These are phyloP conservation scores for Propithecus coquereli DNA, from an alignment of 2,113 vertebrate genomes.

Conservation along the genomic window DNA sequence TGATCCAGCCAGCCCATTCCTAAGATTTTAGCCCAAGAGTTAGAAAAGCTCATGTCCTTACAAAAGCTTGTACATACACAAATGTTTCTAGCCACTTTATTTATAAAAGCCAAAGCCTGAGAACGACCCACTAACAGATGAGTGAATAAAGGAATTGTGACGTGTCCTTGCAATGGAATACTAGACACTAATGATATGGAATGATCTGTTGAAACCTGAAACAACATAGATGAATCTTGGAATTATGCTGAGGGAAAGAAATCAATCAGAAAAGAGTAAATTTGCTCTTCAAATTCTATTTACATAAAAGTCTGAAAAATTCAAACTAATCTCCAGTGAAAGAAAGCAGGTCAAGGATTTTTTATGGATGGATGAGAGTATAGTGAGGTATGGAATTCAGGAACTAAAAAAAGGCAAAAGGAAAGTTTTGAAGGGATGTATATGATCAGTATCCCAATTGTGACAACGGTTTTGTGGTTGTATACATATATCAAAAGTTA, in stretches of 20 bases:
- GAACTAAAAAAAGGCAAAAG: not conserved
- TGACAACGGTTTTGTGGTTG: not conserved
- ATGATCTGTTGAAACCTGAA: not conserved
- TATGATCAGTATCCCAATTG: not conserved
- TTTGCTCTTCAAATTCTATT: not conserved
- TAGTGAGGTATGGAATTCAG: not conserved
- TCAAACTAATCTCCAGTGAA: not conserved
- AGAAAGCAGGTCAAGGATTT: not conserved
- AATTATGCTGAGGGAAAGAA: not conserved
- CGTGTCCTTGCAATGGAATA: not conserved
- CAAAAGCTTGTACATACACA: not conserved
- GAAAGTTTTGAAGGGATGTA: not conserved
- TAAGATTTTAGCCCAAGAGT: not conserved
- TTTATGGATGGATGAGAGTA: fast-evolving
- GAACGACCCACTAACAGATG: not conserved
- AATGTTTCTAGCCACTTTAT: not conserved
- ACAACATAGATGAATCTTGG: not conserved
- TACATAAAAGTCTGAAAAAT: not conserved
- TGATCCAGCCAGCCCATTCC: not conserved
- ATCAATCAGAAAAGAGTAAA: not conserved
- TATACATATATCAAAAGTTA: not conserved
- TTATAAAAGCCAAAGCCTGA: not conserved
- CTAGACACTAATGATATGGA: not conserved
- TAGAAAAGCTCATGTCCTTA: not conserved
- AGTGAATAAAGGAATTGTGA: not conserved